Base-by-base conservation (phyloP, 2,113 vertebrate genomes). In the Daubentonia madagascariensis region DNA sequence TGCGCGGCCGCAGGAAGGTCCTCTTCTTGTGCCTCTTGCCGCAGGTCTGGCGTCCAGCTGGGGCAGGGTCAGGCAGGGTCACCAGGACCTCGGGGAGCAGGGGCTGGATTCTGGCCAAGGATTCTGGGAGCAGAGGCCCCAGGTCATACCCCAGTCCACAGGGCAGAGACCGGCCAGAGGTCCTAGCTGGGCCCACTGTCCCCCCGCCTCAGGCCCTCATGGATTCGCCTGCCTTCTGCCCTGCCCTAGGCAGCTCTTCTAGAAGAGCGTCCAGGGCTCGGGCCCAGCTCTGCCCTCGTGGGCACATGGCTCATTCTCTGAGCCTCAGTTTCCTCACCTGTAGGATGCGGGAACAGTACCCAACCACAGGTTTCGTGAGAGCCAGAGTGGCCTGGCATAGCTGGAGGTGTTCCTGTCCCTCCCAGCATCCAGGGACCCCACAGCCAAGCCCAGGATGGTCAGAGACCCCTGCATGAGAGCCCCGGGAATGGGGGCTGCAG, bases 21-120 rank as follows among this genome's bases (percentile, higher is more conserved):
- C 99, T 98, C 98, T 99, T 99, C 97, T 98, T 99, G 96, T 99
- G 99, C 92, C 98, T 99, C 97, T 89, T 98, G n/a, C 99, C 99
- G 0, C 99, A 99, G 3, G 97, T 17, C 37, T 94, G 98, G 94
- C 35, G 98, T 1, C 25, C 20, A 0, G 48, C 28, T 0, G 83
- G 28, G 9, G 57, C 12, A 0, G 81, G 22, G 35, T 37, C 86
- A 0, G 68, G 3, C 63, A 85, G 30, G 7, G 23, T 1, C 50
- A 28, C 63, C 84, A 97, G 65, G 35, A 14, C n/a, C 16, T 52
- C 54, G 0, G 59, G 2, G 85, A 30, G 1, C 0, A 1, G 35
- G 25, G n/a, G 35, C 9, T 85, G 65, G 18, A 5, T 25, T 73
- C 97, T 97, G 65, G 35, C 6, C 8, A 87, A 57, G 84, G 96